Evolutionary conservation across 2,797 vertebrate genomes (phyloP).

Genomic region (Carduelis carduelis): DNA sequence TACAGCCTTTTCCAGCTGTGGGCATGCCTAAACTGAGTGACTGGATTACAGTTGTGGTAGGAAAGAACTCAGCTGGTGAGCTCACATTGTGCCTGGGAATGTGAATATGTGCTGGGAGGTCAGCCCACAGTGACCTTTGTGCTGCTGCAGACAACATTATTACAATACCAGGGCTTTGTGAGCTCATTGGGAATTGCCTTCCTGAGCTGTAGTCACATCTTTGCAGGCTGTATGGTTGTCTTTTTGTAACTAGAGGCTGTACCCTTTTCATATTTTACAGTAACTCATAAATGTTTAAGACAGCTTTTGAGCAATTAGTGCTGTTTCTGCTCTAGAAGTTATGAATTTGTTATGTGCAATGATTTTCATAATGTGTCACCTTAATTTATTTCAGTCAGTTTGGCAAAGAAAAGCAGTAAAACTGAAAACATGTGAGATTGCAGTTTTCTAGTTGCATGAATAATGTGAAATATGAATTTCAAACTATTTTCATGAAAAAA

Average conservation of each 20-base stretch:
- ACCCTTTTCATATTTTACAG: slow-evolving; percentile 11
- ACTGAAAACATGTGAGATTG: slow-evolving; percentile 2
- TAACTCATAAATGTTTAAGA: slow-evolving; percentile 54
- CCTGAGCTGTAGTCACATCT: background rate
- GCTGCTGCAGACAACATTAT: background rate
- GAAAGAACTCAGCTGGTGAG: background rate
- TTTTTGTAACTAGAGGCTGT: slow-evolving; percentile 1
- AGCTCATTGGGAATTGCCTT: background rate
- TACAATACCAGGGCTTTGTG: background rate
- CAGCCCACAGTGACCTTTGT: background rate
- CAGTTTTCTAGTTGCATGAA: slow-evolving; percentile 43
- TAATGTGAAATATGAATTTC: slow-evolving; percentile 9
- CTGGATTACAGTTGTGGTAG: background rate
- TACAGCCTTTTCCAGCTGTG: background rate
- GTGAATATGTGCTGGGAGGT: background rate
- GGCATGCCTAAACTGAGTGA: background rate
- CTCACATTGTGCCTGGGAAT: background rate
- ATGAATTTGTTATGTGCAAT: slow-evolving; percentile 51
- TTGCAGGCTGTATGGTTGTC: background rate
- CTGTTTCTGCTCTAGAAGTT: slow-evolving; percentile 40
- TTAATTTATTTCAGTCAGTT: slow-evolving; percentile 50
- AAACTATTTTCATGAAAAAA: slow-evolving; percentile 9
- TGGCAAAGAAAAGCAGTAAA: slow-evolving; percentile 32
- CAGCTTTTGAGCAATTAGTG: slow-evolving; percentile 58
- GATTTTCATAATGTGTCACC: slow-evolving; percentile 52